These are phyloP conservation scores for Nycteola revayana DNA, from an alignment of 2,888 invertebrate genomes.

Conservation along the genomic window DNA sequence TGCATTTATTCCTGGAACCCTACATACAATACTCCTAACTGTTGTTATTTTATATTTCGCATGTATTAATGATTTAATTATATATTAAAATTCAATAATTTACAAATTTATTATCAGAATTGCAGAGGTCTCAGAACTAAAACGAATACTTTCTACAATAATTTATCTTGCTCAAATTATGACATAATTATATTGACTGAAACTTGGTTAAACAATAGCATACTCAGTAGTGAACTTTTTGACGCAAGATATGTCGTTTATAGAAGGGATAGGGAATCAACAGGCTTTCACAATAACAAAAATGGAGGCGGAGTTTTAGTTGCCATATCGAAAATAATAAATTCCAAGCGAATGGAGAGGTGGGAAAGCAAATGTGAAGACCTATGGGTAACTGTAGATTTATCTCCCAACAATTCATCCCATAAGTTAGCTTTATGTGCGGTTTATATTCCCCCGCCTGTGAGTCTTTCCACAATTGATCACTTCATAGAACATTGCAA, in stretches of 20 bases:
- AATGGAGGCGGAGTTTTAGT: slow-evolving; percentile 9
- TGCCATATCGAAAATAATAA: slow-evolving; percentile 4
- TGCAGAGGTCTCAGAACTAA: slow-evolving; percentile 14
- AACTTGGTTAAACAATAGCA: slow-evolving; percentile 8
- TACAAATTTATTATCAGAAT: slow-evolving; percentile 14
- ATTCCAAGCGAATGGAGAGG: slow-evolving; percentile 3
- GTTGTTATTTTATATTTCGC: too few relatives aligned
- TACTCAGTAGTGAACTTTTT: slow-evolving; percentile 8
- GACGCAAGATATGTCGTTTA: slow-evolving; percentile 10
- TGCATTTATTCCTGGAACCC: too few relatives aligned
- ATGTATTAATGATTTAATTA: too few relatives aligned
- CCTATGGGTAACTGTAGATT: slow-evolving; percentile 10
- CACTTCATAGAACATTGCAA: slow-evolving; percentile 4
- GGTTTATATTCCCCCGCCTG: slow-evolving; percentile 9
- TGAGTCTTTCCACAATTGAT: not conserved
- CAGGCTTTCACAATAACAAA: slow-evolving; percentile 3
- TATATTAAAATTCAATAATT: slow-evolving; percentile 6
- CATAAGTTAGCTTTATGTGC: slow-evolving; percentile 5
- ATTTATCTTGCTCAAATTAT: slow-evolving; percentile 8
- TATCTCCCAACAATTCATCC: not conserved
- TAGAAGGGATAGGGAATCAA: slow-evolving; percentile 8
- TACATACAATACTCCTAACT: too few relatives aligned
- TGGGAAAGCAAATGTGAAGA: slow-evolving; percentile 16
- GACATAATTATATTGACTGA: slow-evolving; percentile 12
- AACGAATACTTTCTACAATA: slow-evolving; percentile 11